phyloP scores from a whole-genome alignment of 1,140 invertebrate genomes.

The Drepana arcuata region DNA sequence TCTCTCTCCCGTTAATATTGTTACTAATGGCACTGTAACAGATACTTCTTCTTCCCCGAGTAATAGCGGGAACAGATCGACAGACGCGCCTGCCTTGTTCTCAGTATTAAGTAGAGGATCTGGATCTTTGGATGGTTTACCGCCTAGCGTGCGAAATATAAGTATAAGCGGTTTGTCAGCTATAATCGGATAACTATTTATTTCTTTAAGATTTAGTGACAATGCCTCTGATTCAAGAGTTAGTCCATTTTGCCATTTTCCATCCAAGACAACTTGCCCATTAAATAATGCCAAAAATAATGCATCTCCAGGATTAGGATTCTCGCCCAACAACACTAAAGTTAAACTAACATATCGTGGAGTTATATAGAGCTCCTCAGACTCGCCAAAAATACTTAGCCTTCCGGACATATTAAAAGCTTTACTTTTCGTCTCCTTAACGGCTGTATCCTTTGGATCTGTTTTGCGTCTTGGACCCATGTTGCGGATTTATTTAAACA shows the following conservation, averaged over 20 bases:
- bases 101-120: constrained; percentile 47
- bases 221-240: constrained; percentile 20
- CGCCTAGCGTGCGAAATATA: constrained; percentile 27
- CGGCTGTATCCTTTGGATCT: too few species aligned
- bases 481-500: too few species aligned
- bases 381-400: constrained; percentile 24
- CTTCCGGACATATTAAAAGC: constrained; percentile 20
- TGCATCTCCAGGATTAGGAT: constrained; percentile 29
- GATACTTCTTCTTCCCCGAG: constrained; percentile 42
- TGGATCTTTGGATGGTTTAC: constrained; percentile 37
- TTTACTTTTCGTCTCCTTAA: too few species aligned
- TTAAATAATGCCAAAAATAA: constrained; percentile 38
- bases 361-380: constrained; percentile 14
- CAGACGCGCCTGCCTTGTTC: constrained; percentile 42
- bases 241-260: constrained; percentile 35
- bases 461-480: too few species aligned
- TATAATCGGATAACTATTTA: constrained; percentile 21
- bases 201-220: constrained; percentile 34
- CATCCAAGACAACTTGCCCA: constrained; percentile 30
- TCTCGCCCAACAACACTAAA: constrained; percentile 25
- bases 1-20: constrained; percentile 26
- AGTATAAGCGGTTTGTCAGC: constrained; percentile 39
- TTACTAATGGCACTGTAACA: constrained; percentile 24
- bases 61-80: constrained; percentile 48
- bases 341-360: constrained; percentile 25